A percentile compares a stretch with the other conserved stretches of the same genome.
Conservation (phyloP, 2,888 invertebrate genomes). For the Platycnemis pennipes region DNA sequence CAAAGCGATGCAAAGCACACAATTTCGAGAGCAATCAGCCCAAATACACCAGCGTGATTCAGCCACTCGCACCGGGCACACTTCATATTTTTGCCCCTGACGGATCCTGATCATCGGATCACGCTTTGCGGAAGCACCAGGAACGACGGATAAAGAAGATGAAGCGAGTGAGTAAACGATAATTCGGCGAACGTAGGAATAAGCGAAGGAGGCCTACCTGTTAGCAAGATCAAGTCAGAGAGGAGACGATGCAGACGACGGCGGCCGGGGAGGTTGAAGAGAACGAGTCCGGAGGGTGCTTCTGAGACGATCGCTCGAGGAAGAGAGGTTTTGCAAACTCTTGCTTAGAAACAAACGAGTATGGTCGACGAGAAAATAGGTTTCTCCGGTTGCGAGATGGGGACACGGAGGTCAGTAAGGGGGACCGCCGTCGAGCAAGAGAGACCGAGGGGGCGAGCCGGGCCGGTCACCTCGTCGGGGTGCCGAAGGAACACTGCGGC, state of each 20-base stretch:
- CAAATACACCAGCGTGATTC: neutral
- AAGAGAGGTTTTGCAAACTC: neutral
- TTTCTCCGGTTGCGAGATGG: neutral
- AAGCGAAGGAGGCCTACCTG: slow-evolving; percentile 57
- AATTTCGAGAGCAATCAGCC: neutral
- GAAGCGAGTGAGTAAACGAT: neutral
- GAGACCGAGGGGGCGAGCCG: neutral
- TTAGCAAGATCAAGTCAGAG: slow-evolving; percentile 11
- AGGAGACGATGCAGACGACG: neutral
- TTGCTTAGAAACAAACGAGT: neutral
- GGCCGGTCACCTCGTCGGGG: slow-evolving; percentile 33
- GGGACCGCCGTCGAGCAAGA: neutral
- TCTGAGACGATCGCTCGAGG: neutral
- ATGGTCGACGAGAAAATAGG: neutral
- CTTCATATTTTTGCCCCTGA: neutral
- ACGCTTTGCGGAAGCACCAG: neutral
- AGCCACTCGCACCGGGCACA: neutral
- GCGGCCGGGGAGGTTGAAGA: neutral
- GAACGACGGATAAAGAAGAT: neutral
- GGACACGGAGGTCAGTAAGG: neutral
- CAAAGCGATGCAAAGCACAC: neutral
- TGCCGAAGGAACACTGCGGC: slow-evolving; percentile 50
- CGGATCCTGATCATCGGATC: neutral
- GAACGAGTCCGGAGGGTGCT: neutral
- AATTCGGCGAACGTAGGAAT: neutral